These are phyloP conservation scores for Anthoscopus minutus DNA, from an alignment of 2,113 vertebrate genomes.

Conservation along the genomic window DNA sequence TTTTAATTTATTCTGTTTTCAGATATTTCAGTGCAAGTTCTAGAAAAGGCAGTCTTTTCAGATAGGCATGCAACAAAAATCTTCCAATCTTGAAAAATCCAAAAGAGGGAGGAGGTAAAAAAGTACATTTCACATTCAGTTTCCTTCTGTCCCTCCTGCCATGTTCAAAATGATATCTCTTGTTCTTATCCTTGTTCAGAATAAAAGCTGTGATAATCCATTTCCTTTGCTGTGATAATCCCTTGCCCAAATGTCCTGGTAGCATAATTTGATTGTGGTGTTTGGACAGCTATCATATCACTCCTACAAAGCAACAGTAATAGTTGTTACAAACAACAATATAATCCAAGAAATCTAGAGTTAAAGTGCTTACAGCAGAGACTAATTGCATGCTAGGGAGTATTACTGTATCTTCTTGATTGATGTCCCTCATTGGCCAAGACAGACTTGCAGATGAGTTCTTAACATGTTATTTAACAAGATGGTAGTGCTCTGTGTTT, in stretches of 20 bases:
- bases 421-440: neutral
- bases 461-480: neutral
- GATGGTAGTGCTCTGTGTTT: neutral
- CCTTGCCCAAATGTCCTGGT: neutral
- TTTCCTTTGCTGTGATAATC: conserved; percentile 38
- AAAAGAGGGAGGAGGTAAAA: neutral
- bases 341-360: conserved; percentile 16
- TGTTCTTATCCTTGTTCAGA: conserved; percentile 5
- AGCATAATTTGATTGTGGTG: conserved; percentile 11
- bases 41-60: neutral
- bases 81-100: conserved; percentile 20
- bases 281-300: neutral
- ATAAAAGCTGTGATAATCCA: conserved; percentile 13
- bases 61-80: no score
- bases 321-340: neutral
- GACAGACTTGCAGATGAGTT: neutral
- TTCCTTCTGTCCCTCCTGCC: neutral
- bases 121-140: neutral
- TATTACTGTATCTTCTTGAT: neutral
- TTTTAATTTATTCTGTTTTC: neutral
- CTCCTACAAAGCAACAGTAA: neutral
- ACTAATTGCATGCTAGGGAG: neutral
- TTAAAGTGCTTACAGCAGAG: conserved; percentile 12
- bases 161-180: neutral
- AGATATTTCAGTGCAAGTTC: neutral